phyloP scores from a whole-genome alignment of 53 echinoderm and acorn worm genomes.

The Paelopatides confundens region DNA sequence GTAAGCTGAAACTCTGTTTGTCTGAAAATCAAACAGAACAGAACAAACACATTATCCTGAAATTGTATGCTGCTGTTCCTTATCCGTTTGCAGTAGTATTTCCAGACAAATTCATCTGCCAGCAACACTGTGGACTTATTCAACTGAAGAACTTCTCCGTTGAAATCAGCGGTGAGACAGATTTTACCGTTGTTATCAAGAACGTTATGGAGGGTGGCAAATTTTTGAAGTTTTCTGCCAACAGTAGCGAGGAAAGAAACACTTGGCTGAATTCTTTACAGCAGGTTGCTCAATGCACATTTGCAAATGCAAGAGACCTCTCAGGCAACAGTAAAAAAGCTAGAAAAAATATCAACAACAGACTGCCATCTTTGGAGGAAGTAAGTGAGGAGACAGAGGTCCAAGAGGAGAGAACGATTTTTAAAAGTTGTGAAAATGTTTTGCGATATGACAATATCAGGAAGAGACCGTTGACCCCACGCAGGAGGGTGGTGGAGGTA shows the following conservation, averaged over 20 bases:
- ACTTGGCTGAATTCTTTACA: constrained; percentile 14
- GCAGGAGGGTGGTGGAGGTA: constrained; percentile 19
- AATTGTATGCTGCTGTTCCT: constrained; percentile 27
- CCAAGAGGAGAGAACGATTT: background rate
- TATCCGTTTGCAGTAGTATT: constrained; percentile 17
- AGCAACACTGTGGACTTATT: constrained; percentile 11
- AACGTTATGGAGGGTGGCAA: constrained; percentile 33
- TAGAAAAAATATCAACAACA: background rate
- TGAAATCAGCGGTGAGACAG: background rate
- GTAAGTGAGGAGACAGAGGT: constrained; percentile 25
- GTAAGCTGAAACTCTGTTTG: constrained; percentile 28
- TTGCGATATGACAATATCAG: background rate
- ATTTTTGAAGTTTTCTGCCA: constrained; percentile 2
- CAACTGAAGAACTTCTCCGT: constrained; percentile 33
- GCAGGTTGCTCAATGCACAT: background rate
- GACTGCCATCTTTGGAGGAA: constrained; percentile 21
- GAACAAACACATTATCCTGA: constrained; percentile 10
- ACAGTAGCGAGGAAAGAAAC: constrained; percentile 9
- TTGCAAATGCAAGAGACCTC: too few relatives aligned
- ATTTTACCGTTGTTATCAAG: constrained; percentile 13
- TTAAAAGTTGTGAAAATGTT: constrained; percentile 17
- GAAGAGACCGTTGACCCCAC: background rate
- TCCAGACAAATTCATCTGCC: constrained; percentile 33
- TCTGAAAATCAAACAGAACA: background rate
- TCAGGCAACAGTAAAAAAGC: background rate